Percentiles rank a stretch among this genome's conserved stretches.
Conservation (phyloP, 30 jellyfish, hydroid and myxozoan genomes). For the Aurelia aurita complex sp. Pacific region DNA sequence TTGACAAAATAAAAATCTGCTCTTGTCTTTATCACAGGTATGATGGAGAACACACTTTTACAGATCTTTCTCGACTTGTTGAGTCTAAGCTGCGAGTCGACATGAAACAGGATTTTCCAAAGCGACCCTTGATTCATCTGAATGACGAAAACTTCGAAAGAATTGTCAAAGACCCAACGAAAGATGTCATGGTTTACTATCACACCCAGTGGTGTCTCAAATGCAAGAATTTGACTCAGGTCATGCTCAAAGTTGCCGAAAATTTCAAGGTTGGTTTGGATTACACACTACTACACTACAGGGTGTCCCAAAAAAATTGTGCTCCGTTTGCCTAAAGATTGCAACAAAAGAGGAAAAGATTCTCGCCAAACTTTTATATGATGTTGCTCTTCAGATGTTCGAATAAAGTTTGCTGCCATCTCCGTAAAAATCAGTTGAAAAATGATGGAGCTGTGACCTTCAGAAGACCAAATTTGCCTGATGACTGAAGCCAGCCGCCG, state of each 20-base stretch:
- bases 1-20: too few relatives aligned
- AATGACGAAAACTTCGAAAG: slow-evolving; percentile 82
- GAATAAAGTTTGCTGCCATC: too few relatives aligned
- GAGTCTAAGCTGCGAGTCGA: slow-evolving; percentile 44
- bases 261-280: slow-evolving; percentile 72
- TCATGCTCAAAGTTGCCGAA: slow-evolving; percentile 68
- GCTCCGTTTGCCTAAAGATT: too few relatives aligned
- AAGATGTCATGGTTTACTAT: slow-evolving; percentile 72
- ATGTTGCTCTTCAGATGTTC: too few relatives aligned
- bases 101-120: slow-evolving; percentile 38
- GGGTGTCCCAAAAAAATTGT: too few relatives aligned
- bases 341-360: too few relatives aligned
- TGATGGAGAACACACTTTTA: slow-evolving; percentile 63
- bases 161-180: slow-evolving; percentile 66
- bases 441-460: too few relatives aligned
- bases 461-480: too few relatives aligned
- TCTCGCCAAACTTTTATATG: too few relatives aligned
- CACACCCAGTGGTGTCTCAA: slow-evolving; percentile 88
- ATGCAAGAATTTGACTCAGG: slow-evolving; percentile 72
- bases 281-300: too few relatives aligned
- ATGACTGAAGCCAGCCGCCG: too few relatives aligned
- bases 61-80: slow-evolving; percentile 62
- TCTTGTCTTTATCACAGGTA: slow-evolving; percentile 29
- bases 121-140: slow-evolving; percentile 67
- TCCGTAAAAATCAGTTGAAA: too few relatives aligned